phyloP scores from a whole-genome alignment of 2,797 vertebrate genomes.

The Hydrocynus forskahlii region DNA sequence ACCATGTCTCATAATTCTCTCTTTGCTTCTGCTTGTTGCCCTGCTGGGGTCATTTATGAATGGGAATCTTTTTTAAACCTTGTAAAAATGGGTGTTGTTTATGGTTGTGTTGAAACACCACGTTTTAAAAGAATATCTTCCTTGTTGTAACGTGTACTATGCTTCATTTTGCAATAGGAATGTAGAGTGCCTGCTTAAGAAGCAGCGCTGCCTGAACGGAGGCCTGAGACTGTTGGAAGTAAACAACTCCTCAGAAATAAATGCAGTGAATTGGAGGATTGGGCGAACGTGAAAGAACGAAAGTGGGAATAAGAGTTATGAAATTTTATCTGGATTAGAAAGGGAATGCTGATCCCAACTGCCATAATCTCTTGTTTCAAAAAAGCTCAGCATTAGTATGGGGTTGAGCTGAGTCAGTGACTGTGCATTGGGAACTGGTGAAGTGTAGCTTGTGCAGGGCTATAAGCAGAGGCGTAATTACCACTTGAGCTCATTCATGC shows the following conservation, averaged over 20 bases:
- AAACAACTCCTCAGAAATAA: constrained; percentile 8
- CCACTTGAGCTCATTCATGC: not conserved
- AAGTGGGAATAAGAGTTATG: not conserved
- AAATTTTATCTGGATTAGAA: constrained; percentile 24
- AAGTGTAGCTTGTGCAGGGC: not conserved
- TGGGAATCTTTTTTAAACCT: too few relatives aligned
- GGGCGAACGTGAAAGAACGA: not conserved
- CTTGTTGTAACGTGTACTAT: not conserved
- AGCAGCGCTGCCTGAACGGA: not conserved
- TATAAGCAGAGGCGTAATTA: constrained; percentile 10
- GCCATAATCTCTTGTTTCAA: not conserved
- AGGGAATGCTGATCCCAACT: not conserved
- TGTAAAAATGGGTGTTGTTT: not conserved
- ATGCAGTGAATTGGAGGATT: not conserved
- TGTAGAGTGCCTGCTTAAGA: not conserved
- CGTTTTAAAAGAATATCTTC: not conserved
- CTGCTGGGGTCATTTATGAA: not conserved
- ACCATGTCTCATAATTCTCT: not conserved
- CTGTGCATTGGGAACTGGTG: not conserved
- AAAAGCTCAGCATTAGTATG: not conserved
- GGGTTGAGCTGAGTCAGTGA: not conserved
- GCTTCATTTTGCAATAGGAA: not conserved
- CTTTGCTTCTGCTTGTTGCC: not conserved
- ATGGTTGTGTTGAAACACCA: not conserved
- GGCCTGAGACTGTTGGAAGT: not conserved